phyloP scores from a whole-genome alignment of 2,888 invertebrate species.

The Malachius bipustulatus region DNA sequence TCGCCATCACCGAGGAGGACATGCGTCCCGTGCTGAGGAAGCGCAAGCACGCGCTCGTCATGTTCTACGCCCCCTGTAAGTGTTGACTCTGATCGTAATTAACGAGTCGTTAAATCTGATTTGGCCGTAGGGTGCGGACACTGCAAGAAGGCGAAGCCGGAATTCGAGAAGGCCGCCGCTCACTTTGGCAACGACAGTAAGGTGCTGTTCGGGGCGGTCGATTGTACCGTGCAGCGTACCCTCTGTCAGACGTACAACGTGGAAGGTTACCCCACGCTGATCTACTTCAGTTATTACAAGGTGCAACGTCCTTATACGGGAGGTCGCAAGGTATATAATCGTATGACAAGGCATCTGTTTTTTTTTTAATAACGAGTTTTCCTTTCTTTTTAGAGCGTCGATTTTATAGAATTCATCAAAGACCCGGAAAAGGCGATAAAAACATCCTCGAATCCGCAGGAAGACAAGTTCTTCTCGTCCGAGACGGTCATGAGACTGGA shows the following conservation, averaged over 20 bases:
- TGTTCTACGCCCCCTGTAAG: slow-evolving; percentile 91
- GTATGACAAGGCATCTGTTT: too few species aligned
- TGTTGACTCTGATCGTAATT: slow-evolving; percentile 21
- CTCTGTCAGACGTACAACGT: slow-evolving; percentile 62
- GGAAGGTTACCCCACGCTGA: slow-evolving; percentile 75
- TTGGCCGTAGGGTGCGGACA: slow-evolving; percentile 85
- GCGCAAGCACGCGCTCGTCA: slow-evolving; percentile 75
- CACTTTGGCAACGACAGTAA: slow-evolving; percentile 63
- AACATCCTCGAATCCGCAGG: slow-evolving; percentile 26
- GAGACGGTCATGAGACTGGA: slow-evolving; percentile 39
- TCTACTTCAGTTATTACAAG: slow-evolving; percentile 74
- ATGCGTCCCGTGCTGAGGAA: slow-evolving; percentile 68
- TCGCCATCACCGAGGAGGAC: slow-evolving; percentile 60
- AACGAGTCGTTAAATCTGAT: not conserved
- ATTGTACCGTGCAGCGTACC: slow-evolving; percentile 54
- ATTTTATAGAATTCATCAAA: slow-evolving; percentile 54
- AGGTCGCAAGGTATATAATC: slow-evolving; percentile 57
- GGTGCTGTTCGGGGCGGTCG: slow-evolving; percentile 70
- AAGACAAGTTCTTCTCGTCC: slow-evolving; percentile 39
- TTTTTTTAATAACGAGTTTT: not conserved
- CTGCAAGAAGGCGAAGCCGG: slow-evolving; percentile 79
- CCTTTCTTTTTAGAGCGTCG: slow-evolving; percentile 28
- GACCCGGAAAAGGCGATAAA: slow-evolving; percentile 37
- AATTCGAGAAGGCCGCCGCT: slow-evolving; percentile 63
- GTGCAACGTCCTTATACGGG: slow-evolving; percentile 56